Evolutionary conservation across 2,888 invertebrate genomes (phyloP).

Genomic region (Zaprionus obscuricornis): DNA sequence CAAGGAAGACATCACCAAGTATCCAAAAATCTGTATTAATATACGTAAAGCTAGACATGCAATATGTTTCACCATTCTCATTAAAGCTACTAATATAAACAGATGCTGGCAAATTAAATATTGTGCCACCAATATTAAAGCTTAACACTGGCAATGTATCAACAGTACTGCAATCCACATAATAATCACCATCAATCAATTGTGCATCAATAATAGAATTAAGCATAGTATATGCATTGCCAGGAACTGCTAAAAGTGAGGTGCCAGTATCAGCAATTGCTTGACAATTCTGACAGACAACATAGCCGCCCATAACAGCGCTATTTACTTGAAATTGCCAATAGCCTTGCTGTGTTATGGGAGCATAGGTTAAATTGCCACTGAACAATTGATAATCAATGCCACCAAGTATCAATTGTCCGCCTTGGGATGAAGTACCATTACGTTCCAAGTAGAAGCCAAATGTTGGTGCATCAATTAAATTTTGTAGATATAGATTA

Average conservation of each 20-base stretch:
- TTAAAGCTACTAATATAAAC: slow-evolving; percentile 88
- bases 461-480: slow-evolving; percentile 90
- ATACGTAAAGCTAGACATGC: slow-evolving; percentile 95
- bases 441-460: slow-evolving; percentile 95
- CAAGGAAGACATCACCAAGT: slow-evolving; percentile 97
- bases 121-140: slow-evolving; percentile 89
- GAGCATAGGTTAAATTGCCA: slow-evolving; percentile 87
- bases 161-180: slow-evolving; percentile 90
- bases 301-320: slow-evolving; percentile 84
- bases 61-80: slow-evolving; percentile 85
- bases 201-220: slow-evolving; percentile 92
- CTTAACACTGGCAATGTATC: slow-evolving; percentile 90
- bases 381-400: slow-evolving; percentile 94
- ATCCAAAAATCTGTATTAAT: slow-evolving; percentile 94
- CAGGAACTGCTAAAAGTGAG: slow-evolving; percentile 93
- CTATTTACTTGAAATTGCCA: slow-evolving; percentile 97
- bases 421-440: slow-evolving; percentile 88
- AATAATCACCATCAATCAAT: slow-evolving; percentile 63
- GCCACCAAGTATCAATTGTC: slow-evolving; percentile 95
- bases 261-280: slow-evolving; percentile 98
- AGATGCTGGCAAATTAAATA: slow-evolving; percentile 89
- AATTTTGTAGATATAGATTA: slow-evolving; percentile 92
- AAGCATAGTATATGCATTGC: slow-evolving; percentile 88
- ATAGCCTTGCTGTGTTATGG: slow-evolving; percentile 92
- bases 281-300: slow-evolving; percentile 90